These are phyloP conservation scores for Pardalotus punctatus DNA, from an alignment of 2,113 vertebrate species.

Conservation along the genomic window DNA sequence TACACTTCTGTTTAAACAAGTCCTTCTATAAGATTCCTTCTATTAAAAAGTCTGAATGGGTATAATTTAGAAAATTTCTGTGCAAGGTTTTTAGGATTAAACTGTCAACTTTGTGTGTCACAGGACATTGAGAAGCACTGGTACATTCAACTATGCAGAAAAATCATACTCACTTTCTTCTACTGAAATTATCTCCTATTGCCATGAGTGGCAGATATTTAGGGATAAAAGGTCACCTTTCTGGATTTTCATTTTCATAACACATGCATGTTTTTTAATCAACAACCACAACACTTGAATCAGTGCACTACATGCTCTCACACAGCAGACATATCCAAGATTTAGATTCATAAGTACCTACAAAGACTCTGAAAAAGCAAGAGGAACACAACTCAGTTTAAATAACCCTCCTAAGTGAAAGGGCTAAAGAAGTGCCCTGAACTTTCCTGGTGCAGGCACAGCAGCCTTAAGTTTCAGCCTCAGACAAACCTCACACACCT, in stretches of 20 bases:
- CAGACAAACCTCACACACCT: not conserved
- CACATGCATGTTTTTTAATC: not conserved
- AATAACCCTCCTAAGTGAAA: not conserved
- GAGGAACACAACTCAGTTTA: not conserved
- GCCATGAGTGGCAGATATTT: not conserved
- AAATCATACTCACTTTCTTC: not conserved
- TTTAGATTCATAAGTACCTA: not conserved
- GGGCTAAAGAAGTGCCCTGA: not conserved
- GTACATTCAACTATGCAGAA: not conserved
- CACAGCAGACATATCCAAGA: not conserved
- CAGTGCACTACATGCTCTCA: not conserved
- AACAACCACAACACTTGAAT: not conserved
- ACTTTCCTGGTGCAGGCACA: not conserved
- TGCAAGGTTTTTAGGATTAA: not conserved
- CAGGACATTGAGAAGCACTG: not conserved
- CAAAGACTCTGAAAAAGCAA: not conserved
- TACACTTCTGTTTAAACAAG: not conserved
- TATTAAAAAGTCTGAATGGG: not conserved
- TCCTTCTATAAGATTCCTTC: not conserved
- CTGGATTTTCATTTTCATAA: not conserved
- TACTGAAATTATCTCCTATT: not conserved
- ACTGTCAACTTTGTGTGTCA: accelerated
- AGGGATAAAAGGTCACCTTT: not conserved
- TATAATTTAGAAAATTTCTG: not conserved
- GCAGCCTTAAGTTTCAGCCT: not conserved